Percentiles rank a stretch among this genome's conserved stretches.
These are phyloP conservation scores for Adrianichthys oophorus DNA, from an alignment of 2,797 vertebrate genomes.

Conservation along the genomic window DNA sequence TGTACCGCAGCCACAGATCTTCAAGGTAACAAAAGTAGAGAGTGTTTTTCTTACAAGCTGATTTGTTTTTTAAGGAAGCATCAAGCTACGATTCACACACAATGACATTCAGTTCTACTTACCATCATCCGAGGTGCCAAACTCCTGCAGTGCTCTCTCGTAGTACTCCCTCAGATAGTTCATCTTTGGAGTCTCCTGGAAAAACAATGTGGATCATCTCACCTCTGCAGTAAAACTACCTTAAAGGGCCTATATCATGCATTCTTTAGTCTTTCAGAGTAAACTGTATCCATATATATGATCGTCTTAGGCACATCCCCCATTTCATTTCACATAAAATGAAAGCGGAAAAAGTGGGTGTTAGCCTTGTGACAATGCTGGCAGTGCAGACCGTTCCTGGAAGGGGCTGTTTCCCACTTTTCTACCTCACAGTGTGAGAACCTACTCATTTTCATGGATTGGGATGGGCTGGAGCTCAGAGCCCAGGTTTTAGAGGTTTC, in stretches of 20 bases:
- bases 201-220: constrained; percentile 8
- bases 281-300: too few relatives aligned
- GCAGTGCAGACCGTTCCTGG: neutral
- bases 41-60: too few relatives aligned
- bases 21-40: constrained; percentile 6
- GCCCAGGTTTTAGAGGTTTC: too few relatives aligned
- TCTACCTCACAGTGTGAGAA: too few relatives aligned
- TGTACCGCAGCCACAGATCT: constrained; percentile 94
- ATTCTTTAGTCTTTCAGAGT: too few relatives aligned
- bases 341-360: neutral
- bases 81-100: too few relatives aligned
- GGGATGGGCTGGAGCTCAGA: too few relatives aligned
- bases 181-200: constrained; percentile 86
- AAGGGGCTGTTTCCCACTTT: neutral
- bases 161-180: constrained; percentile 87
- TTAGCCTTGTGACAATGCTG: too few relatives aligned
- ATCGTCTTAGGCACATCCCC: neutral
- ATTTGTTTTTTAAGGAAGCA: too few relatives aligned
- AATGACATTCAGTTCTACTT: constrained; percentile 37
- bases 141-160: constrained; percentile 92
- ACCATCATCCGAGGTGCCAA: constrained; percentile 87
- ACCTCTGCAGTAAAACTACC: neutral
- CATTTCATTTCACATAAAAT: neutral
- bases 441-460: too few relatives aligned
- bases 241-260: too few relatives aligned